Conservation (phyloP, 2,113 vertebrate genomes). For the Promerops cafer region DNA sequence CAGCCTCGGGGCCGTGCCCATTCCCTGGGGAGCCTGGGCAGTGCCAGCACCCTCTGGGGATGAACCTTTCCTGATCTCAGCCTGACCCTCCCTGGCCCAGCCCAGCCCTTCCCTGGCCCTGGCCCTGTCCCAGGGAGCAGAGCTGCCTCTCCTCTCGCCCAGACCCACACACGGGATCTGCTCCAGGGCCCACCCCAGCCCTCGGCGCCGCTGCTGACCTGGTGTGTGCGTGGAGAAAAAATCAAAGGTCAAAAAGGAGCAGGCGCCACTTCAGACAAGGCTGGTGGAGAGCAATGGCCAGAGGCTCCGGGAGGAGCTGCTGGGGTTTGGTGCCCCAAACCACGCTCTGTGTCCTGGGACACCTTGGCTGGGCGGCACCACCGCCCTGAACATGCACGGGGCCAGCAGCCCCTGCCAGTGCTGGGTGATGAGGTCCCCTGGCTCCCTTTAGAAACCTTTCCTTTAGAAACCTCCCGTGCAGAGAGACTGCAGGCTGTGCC, state of each 20-base stretch:
- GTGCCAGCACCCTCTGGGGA: neutral
- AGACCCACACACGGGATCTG: neutral
- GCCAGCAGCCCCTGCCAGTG: neutral
- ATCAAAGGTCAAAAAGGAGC: neutral
- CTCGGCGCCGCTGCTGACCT: accelerated
- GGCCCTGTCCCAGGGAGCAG: neutral
- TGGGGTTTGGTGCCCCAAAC: neutral
- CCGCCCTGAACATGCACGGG: neutral
- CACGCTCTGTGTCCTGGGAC: neutral
- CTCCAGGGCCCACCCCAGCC: neutral
- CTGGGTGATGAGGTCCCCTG: neutral
- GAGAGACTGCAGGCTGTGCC: neutral
- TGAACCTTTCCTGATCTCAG: accelerated
- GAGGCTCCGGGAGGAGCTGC: neutral
- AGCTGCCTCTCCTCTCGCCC: too few relatives aligned
- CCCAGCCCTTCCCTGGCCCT: neutral
- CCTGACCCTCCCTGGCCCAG: accelerated
- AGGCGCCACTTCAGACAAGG: too few relatives aligned
- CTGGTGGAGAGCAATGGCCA: neutral
- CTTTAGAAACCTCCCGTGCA: neutral
- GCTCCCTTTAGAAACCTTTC: neutral
- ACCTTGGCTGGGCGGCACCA: neutral
- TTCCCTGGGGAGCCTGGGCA: neutral
- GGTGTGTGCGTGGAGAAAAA: accelerated
- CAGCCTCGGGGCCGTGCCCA: neutral